These are phyloP conservation scores for Marmota flaviventris DNA, from an alignment of 2,113 vertebrate species.

Conservation along the genomic window DNA sequence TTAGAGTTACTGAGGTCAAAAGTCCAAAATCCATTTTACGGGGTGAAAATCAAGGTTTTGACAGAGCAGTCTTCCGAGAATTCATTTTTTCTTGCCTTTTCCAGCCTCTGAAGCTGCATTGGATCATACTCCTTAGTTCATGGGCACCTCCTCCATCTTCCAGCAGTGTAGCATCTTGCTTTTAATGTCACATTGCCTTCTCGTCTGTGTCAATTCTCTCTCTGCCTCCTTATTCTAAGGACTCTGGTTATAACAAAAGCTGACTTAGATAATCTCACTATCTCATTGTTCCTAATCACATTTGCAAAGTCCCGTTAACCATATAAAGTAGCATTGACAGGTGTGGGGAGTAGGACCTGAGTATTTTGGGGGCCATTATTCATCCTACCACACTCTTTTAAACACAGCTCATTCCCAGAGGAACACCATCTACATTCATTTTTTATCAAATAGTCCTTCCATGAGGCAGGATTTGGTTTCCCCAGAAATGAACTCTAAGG, in stretches of 20 bases:
- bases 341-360: not conserved
- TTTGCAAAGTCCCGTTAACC: not conserved
- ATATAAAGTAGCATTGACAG: not conserved
- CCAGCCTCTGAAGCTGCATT: not conserved
- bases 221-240: not conserved
- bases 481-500: not conserved
- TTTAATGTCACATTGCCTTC: not conserved
- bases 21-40: constrained; percentile 1
- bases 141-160: not conserved
- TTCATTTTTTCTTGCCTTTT: not conserved
- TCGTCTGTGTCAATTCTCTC: not conserved
- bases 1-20: not conserved
- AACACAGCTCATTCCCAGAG: not conserved
- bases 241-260: not conserved
- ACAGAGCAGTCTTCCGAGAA: not conserved
- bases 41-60: not conserved
- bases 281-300: not conserved
- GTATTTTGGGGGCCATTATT: not conserved
- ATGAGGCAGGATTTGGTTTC: not conserved
- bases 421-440: not conserved
- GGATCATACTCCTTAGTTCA: not conserved
- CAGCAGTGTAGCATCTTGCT: not conserved
- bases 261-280: not conserved
- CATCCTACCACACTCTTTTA: not conserved
- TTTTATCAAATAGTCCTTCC: constrained; percentile 21